Evolutionary conservation across 2,888 invertebrate genomes (phyloP), one percentile per base, ranked within the genome.

Genomic region (Pantelozetes paolii): DNA sequence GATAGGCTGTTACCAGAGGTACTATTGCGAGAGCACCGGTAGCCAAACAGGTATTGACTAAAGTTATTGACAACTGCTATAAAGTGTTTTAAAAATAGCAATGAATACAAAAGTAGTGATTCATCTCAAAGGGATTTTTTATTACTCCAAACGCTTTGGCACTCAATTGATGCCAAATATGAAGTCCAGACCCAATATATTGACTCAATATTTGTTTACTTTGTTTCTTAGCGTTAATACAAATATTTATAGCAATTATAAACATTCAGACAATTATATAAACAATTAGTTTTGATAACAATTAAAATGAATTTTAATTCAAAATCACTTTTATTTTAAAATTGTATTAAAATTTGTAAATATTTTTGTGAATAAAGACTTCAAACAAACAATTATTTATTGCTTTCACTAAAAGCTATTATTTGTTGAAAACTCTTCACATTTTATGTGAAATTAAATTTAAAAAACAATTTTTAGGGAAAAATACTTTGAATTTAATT

Each of bases 11-110:
- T 42, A 42, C 15, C 15, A 42, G 8, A 8, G 15, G 42, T 42
- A 42, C 15, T 11, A 42, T 11, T 8, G 6, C 23, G 1, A 57
- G 57, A 30, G 57, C 18, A 57, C 57, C 57, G 57, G 57, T 57
- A 57, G 57, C 28, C 57, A 57, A 57, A 57, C 57, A 57, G 57
- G 57, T 57, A 57, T 57, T 28, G 54, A 54, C 20, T 54, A 13
- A 54, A 26, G 54, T 13, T 54, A 54, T 54, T 54, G 57, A 57
- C 57, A 57, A 57, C 57, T 57, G 15, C 13, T 26, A 23, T 13
- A 57, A 57, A 28, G 18, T 13, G 23, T 13, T 13, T 57, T 20
- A 3, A 57, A 23, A 28, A 23, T 18, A 57, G 28, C 28, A 57
- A 28, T 30, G n/a, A n/a, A n/a, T n/a, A n/a, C n/a, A n/a, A n/a